Evolutionary conservation across 2,797 vertebrate genomes (phyloP), one percentile per base, ranked within the genome.

Genomic region (Pagetopsis macropterus): DNA sequence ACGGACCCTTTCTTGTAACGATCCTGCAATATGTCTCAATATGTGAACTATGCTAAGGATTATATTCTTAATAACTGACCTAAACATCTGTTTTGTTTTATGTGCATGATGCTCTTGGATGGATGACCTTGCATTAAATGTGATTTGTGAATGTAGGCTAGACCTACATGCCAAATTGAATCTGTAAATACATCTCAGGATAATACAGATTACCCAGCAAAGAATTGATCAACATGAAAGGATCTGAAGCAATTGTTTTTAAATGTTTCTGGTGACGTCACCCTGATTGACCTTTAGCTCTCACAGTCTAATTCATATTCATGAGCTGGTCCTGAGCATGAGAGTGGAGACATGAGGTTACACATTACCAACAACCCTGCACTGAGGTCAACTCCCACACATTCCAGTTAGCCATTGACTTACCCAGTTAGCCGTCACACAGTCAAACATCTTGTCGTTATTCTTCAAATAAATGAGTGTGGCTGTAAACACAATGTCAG

Each of bases 401-500:
- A 90, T 89, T 88, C 86, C 84, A 79, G 89, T 91, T 76, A 92
- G 69, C 81, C 75, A 92, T 90, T 93, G 65, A 91, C 75, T 68
- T 56, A 64, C 59, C 75, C 74, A 72, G 87, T 91, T 81, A 87
- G 64, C 67, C 74, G 64, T 89, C 84, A 66, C 64, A 69, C 48
- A 78, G 37, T 70, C 76, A 59, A 69, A 65, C 31, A 46, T 72
- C 11, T 11, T 41, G 50, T 72, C 43, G 46, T 48, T 81, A 15
- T 61, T 78, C 63, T 52, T 72, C 69, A 78, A 81, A 77, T 70
- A 75, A 72, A 83, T 75, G 61, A 80, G 83, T 68, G 62, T 67
- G 17, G 59, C 72, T 75, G 52, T 75, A 85, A 87, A 83, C 56
- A 56, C 72, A 79, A 78, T 33, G 58, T 78, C 55, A 79, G 65